A percentile compares a stretch with the other conserved stretches of the same genome.
Evolutionary conservation across 2,888 invertebrate species (phyloP).

Genomic region (Furcula furcula): DNA sequence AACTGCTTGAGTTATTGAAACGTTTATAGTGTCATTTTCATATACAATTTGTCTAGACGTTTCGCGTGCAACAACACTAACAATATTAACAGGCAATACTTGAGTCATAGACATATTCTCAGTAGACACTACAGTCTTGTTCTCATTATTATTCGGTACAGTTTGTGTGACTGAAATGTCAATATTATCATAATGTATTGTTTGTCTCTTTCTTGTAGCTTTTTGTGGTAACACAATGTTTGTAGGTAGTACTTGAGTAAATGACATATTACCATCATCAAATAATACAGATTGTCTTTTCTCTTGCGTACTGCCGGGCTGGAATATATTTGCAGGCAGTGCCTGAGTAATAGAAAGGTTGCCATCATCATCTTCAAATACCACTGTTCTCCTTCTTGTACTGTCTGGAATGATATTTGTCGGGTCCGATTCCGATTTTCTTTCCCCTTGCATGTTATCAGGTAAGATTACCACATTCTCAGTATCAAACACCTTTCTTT

Average conservation of each 20-base stretch:
- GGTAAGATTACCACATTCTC: too few relatives aligned
- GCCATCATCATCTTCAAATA: conserved; percentile 14
- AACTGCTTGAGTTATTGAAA: conserved; percentile 35
- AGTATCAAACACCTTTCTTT: not conserved
- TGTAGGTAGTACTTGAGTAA: conserved; percentile 13
- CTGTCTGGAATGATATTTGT: too few relatives aligned
- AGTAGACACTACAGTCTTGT: not conserved
- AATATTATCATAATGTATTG: conserved; percentile 3
- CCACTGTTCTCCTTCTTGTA: not conserved
- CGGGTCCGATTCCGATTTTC: too few relatives aligned
- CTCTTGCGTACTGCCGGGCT: too few relatives aligned
- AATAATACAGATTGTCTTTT: conserved; percentile 19
- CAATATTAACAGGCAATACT: conserved; percentile 13
- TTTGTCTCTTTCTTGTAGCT: not conserved
- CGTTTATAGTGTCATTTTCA: conserved; percentile 18
- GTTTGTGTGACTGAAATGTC: not conserved
- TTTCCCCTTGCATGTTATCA: too few relatives aligned
- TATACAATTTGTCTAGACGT: conserved; percentile 8
- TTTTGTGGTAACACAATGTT: conserved; percentile 4
- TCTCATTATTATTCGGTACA: too few relatives aligned
- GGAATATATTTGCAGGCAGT: conserved; percentile 28
- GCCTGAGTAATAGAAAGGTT: conserved; percentile 42
- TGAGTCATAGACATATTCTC: conserved; percentile 28
- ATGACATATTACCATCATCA: conserved; percentile 10
- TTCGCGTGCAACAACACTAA: too few relatives aligned